Base-by-base conservation (phyloP, 1,140 invertebrate genomes). In the Cotesia chilonis region DNA sequence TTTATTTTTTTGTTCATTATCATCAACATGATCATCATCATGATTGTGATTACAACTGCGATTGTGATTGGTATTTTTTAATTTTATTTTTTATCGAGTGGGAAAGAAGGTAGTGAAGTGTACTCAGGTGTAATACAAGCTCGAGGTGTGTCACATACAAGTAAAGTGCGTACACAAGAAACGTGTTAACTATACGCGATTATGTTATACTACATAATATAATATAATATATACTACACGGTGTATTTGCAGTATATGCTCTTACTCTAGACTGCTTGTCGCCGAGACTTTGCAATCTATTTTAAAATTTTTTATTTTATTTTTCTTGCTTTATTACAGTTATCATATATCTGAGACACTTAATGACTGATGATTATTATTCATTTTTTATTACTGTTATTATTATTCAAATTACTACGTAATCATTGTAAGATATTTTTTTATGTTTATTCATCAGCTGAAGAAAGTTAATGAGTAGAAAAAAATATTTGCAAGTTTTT, bases 241-340 rank as follows among this genome's bases (percentile, higher is more conserved):
- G 6, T 20, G 17, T 14, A 1, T 64, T 38, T 55, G 54, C 28
- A 38, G 47, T 10, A 1, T 41, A 28, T 63, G 38, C 70, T 71
- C 69, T 47, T 47, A 28, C 74, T 64, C 64, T 78, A 82, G 80
- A 81, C 80, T 60, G 79, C 79, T 73, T 81, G 80, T 80, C 79
- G 79, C 78, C 78, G 36, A 14, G 28, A 54, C 72, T 77, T 79
- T 79, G 41, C 41, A 47, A 47, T 47, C 41, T 9, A 78, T 79
- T 76, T 66, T 60, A 51, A 7, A 4, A 47, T 12, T 41, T 71
- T 74, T 68, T 70, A 67, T 77, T 68, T 36, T 70, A 70, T 73
- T 67, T 68, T 54, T 51, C 65, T 60, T 71, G 52, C 60, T 72
- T 51, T 59, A 36, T n/a, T n/a, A n/a, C 14, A 17, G 17, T 17